phyloP scores from a whole-genome alignment of 2,888 invertebrate species.

The Biston stratarius region DNA sequence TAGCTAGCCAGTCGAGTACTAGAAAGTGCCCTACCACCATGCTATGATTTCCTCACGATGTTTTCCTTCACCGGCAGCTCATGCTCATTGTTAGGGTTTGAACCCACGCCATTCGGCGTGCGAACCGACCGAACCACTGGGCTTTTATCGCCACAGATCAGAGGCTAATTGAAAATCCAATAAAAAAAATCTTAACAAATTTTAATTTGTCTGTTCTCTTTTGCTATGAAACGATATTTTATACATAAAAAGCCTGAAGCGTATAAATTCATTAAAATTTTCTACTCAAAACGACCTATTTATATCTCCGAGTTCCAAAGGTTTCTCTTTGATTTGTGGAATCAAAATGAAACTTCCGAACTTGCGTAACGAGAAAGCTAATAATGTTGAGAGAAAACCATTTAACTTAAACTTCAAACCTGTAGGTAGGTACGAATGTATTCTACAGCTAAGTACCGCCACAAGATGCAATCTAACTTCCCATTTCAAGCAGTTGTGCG shows the following conservation, averaged over 20 bases:
- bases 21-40: too few species aligned
- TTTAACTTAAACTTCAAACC: constrained; percentile 14
- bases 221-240: not conserved
- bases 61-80: too few species aligned
- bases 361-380: constrained; percentile 16
- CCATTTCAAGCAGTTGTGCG: constrained; percentile 40
- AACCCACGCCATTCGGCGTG: too few species aligned
- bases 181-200: too few species aligned
- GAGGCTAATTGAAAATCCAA: too few species aligned
- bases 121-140: too few species aligned
- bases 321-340: constrained; percentile 6
- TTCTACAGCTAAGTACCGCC: constrained; percentile 10
- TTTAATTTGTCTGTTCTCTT: too few species aligned
- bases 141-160: too few species aligned
- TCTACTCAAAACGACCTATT: not conserved
- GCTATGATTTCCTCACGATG: too few species aligned
- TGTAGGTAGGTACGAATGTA: constrained; percentile 14
- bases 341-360: constrained; percentile 11
- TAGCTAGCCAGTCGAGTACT: too few species aligned
- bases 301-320: constrained; percentile 3
- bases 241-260: not conserved
- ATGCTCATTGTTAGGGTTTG: too few species aligned
- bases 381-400: constrained; percentile 18
- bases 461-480: constrained; percentile 40
- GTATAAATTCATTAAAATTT: too few species aligned